A percentile compares a stretch with the other conserved stretches of the same genome.
These are phyloP conservation scores for Pomatorhinus ruficollis DNA, from an alignment of 2,113 vertebrate species.

Conservation along the genomic window DNA sequence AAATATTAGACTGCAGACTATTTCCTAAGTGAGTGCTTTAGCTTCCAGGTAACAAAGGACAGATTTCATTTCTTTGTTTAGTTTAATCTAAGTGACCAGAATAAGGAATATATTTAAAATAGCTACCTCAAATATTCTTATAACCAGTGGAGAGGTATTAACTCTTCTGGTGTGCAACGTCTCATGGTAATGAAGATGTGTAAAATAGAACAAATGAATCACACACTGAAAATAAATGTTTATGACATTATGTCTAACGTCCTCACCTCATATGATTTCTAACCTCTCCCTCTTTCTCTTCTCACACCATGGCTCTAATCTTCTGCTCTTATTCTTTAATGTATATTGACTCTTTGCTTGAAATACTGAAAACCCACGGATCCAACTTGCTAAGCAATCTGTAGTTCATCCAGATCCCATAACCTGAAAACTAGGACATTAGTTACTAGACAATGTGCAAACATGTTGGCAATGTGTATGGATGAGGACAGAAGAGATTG, in stretches of 20 bases:
- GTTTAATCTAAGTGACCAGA: neutral
- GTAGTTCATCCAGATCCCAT: neutral
- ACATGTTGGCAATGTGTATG: neutral
- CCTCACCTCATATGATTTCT: neutral
- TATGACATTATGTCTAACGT: neutral
- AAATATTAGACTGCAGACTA: neutral
- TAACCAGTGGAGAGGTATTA: neutral
- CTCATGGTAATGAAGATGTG: neutral
- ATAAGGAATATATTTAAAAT: neutral
- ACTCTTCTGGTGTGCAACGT: neutral
- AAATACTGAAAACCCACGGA: neutral
- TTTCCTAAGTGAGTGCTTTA: neutral
- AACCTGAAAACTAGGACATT: neutral
- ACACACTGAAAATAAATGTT: neutral
- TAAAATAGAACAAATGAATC: neutral
- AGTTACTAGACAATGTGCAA: neutral
- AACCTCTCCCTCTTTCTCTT: neutral
- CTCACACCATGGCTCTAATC: no score
- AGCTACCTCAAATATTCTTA: neutral
- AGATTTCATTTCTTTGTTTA: neutral
- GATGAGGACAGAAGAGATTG: neutral
- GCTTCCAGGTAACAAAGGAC: neutral
- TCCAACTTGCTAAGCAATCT: neutral
- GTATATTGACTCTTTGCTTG: neutral
- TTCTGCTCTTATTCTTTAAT: neutral